Evolutionary conservation across 2,113 vertebrate genomes (phyloP).

Genomic region (Nothobranchius furzeri): DNA sequence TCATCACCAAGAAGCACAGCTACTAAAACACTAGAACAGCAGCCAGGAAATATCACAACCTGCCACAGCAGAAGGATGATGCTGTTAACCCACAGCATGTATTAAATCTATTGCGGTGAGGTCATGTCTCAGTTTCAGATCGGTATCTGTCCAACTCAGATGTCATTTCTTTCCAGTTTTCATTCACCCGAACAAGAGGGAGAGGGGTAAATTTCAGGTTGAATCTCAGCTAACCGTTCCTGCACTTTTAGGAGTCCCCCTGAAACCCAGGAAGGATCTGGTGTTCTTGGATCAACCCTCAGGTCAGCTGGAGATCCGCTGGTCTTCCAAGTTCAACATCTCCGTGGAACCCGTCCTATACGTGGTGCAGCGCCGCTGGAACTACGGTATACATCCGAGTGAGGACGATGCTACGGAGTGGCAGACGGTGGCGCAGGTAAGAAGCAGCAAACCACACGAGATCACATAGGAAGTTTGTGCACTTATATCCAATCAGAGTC

Average conservation of each 20-base stretch:
- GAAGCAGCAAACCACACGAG: neutral
- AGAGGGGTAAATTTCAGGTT: constrained; percentile 28
- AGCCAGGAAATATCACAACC: constrained; percentile 55
- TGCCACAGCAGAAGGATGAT: constrained; percentile 58
- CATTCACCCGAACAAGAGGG: constrained; percentile 19
- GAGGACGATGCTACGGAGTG: constrained; percentile 90
- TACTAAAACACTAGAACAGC: constrained; percentile 48
- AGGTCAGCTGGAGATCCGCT: constrained; percentile 88
- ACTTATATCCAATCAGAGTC: neutral
- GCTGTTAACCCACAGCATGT: constrained; percentile 65
- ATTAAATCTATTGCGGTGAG: constrained; percentile 59
- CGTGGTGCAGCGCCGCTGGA: constrained; percentile 93
- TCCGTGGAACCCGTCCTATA: constrained; percentile 95
- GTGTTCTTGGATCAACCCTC: constrained; percentile 85
- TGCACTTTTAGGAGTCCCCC: constrained; percentile 85
- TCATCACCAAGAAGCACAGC: constrained; percentile 51
- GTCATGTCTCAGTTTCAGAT: constrained; percentile 69
- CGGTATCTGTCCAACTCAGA: constrained; percentile 41
- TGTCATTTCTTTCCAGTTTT: constrained; percentile 44
- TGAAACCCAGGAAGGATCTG: constrained; percentile 94
- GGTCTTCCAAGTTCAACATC: constrained; percentile 96
- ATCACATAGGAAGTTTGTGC: neutral
- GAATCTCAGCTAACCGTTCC: constrained; percentile 28
- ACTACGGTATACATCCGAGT: constrained; percentile 94
- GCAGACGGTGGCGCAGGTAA: constrained; percentile 91